Conservation (phyloP, 2,113 vertebrate genomes). For the Formicarius rufipectus region DNA sequence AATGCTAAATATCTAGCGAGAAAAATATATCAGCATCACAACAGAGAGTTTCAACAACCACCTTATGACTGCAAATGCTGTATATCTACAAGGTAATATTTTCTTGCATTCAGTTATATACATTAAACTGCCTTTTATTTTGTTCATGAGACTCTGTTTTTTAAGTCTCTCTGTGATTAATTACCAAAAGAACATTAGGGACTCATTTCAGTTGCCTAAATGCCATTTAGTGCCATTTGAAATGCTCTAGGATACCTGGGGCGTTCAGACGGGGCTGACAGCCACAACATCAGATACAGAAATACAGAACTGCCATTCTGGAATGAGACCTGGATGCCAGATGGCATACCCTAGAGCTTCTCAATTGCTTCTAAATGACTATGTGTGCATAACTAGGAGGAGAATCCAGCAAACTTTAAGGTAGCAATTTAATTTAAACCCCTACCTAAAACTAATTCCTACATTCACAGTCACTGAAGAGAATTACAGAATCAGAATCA, state of each 20-base stretch:
- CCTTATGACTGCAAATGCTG: not conserved
- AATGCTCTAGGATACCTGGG: slow-evolving; percentile 7
- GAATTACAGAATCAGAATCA: not conserved
- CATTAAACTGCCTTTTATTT: not conserved
- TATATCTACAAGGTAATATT: not conserved
- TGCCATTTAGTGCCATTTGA: slow-evolving; percentile 7
- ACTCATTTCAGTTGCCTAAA: slow-evolving; percentile 7
- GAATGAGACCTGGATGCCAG: slow-evolving; percentile 28
- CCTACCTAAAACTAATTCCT: not conserved
- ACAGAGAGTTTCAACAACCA: not conserved
- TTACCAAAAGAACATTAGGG: not conserved
- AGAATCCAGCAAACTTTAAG: not conserved
- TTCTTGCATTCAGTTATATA: not conserved
- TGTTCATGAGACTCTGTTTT: not conserved
- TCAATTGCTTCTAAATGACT: not conserved
- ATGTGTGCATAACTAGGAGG: not conserved
- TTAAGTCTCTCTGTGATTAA: slow-evolving; percentile 5
- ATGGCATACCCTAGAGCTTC: slow-evolving; percentile 17
- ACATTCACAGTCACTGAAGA: not conserved
- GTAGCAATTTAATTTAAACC: not conserved
- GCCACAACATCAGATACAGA: not conserved
- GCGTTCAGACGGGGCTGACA: slow-evolving; percentile 15
- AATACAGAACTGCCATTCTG: slow-evolving; percentile 7
- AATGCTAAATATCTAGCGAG: not conserved
- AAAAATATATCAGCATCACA: not conserved